Evolutionary conservation across 2,888 invertebrate species (phyloP).

Genomic region (Aporophyla nigra): DNA sequence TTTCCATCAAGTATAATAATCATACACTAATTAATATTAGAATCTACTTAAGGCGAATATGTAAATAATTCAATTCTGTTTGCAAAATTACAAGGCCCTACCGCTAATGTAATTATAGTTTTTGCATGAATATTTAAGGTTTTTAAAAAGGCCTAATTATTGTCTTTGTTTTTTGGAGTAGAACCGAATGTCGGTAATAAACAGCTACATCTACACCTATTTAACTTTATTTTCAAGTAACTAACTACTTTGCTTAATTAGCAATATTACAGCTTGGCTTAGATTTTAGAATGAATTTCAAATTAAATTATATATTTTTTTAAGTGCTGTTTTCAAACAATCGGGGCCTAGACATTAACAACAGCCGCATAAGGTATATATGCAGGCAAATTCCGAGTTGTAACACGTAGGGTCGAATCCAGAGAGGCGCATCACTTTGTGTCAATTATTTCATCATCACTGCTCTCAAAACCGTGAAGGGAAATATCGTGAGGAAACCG

Average conservation of each 20-base stretch:
- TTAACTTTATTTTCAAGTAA: not conserved
- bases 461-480: no score
- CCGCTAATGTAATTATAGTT: not conserved
- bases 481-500: no score
- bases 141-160: not conserved
- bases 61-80: not conserved
- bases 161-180: slow-evolving; percentile 4
- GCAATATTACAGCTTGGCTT: not conserved
- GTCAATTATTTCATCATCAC: no score
- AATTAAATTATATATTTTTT: not conserved
- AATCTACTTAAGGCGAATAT: not conserved
- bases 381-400: no score
- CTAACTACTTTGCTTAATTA: not conserved
- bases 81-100: slow-evolving; percentile 10
- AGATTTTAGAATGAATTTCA: not conserved
- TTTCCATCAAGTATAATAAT: not conserved
- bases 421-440: no score
- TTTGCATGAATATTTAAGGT: slow-evolving; percentile 14
- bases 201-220: not conserved
- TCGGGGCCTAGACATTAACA: not conserved
- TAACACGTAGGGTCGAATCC: no score
- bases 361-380: not conserved
- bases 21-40: not conserved
- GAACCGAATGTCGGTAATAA: not conserved
- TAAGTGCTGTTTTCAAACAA: not conserved